Evolutionary conservation across 1,140 invertebrate genomes (phyloP), one percentile per base, ranked within the genome.

Genomic region (Drosophila willistoni): DNA sequence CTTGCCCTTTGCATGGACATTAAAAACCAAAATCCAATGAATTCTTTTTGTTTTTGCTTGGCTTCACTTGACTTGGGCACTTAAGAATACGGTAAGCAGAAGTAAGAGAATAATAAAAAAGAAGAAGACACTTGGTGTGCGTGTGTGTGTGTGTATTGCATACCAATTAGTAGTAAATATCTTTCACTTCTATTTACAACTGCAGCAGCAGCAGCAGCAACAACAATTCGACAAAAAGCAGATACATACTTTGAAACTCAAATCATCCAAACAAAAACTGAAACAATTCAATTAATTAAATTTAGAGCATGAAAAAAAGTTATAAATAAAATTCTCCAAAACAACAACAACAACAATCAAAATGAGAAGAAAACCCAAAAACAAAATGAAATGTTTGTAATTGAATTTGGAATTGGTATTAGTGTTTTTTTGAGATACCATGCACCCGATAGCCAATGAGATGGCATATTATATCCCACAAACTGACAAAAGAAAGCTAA

Each of bases 101-200:
- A 19, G 22, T 19, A 39, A 42, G 42, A 10, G 10, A 33, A n/a
- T n/a, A 44, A 56, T 56, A 57, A 60, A 61, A 25, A 29, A 29
- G 54, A 12, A 12, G 34, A 36, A 36, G 34, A 36, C 69, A 71
- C 57, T 71, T 68, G 34, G 34, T 14, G 7, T 5, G 44, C 3
- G 3, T 19, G 10, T 17, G 17, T 19, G 9, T 10, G 33, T n/a
- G 29, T 55, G 56, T 19, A 57, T 55, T 73, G 73, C 73, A 76
- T 76, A 60, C 59, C 73, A 76, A 76, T 76, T 76, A 76, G 72
- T 42, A 36, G 73, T 66, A 64, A 65, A 65, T 73, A 59, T 73
- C 56, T 74, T 39, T 56, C 19, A 33, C 14, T 33, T 36, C 68
- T n/a, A 13, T 56, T 54, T 72, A 19, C 29, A 54, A 2, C 25